Evolutionary conservation across 92 coral and sea anemone species (phyloP).

Genomic region (Pocillopora meandrina): DNA sequence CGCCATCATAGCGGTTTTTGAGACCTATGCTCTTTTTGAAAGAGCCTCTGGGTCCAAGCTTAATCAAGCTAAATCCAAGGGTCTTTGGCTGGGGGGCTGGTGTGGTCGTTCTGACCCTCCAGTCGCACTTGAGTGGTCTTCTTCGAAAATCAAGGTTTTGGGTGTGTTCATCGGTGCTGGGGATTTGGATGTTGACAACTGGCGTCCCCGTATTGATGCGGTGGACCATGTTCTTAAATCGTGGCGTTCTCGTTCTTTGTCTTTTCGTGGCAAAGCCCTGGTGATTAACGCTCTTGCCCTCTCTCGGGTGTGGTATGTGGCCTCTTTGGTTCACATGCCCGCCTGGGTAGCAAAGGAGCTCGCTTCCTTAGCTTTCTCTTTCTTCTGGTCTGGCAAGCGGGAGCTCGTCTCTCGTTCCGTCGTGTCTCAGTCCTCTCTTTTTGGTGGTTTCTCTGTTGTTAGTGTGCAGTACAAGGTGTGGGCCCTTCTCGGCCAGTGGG

Average conservation of each 20-base stretch:
- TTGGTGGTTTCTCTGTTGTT: conserved; percentile 9
- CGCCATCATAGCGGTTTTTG: not conserved
- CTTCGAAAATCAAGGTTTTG: conserved; percentile 1
- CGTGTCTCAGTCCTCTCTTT: not conserved
- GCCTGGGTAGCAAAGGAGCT: not conserved
- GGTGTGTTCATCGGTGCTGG: conserved; percentile 25
- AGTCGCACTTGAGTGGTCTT: conserved; percentile 2
- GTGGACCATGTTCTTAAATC: not conserved
- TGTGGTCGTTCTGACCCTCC: not conserved
- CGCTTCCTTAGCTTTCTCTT: not conserved
- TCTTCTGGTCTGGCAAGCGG: conserved; percentile 17
- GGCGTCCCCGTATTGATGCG: conserved; percentile 9
- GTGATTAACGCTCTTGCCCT: conserved; percentile 27
- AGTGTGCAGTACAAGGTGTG: not conserved
- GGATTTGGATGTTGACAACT: conserved; percentile 15
- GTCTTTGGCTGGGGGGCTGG: conserved; percentile 38
- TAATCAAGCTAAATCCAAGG: conserved; percentile 7
- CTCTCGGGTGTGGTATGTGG: not conserved
- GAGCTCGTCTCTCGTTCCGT: conserved; percentile 1
- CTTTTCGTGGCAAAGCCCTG: conserved; percentile 18
- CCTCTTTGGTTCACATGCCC: conserved; percentile 1
- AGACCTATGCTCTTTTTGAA: not conserved
- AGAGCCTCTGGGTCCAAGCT: conserved; percentile 15
- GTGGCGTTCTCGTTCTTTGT: conserved; percentile 22
- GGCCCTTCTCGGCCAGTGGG: conserved; percentile 11